Conservation (phyloP, 2,888 invertebrate species). For the Lasius fuliginosus region DNA sequence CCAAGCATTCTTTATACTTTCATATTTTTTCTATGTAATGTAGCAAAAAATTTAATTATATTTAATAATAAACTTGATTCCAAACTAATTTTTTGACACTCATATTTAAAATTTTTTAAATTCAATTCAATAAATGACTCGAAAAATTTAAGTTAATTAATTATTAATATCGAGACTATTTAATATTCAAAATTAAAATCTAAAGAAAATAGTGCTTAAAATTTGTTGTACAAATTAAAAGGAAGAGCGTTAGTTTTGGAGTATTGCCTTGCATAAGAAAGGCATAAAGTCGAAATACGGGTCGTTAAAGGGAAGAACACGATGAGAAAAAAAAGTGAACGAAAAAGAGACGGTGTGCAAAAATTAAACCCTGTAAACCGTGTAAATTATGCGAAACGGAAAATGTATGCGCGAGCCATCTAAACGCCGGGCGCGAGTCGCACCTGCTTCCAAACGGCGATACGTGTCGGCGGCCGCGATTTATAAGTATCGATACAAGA, state of each 20-base stretch:
- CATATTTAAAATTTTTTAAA: too few species aligned
- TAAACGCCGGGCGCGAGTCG: conserved; percentile 25
- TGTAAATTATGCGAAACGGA: conserved; percentile 30
- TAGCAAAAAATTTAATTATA: neutral
- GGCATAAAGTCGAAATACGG: neutral
- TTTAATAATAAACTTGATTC: neutral
- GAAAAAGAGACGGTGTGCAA: neutral
- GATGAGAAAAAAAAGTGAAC: neutral
- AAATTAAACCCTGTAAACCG: neutral
- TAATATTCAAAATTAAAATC: neutral
- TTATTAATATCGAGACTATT: neutral
- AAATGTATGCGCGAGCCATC: conserved; percentile 20
- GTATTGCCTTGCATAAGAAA: neutral
- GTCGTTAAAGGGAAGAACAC: neutral
- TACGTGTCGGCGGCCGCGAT: conserved; percentile 50
- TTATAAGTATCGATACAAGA: conserved; percentile 47
- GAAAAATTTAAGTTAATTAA: neutral
- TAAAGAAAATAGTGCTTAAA: neutral
- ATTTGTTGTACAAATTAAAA: neutral
- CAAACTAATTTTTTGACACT: neutral
- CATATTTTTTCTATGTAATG: neutral
- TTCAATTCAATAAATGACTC: too few species aligned
- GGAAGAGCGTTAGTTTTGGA: neutral
- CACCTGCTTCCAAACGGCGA: conserved; percentile 57
- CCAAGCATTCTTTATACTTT: neutral